Evolutionary conservation across 2,113 vertebrate genomes (phyloP), one percentile per base, ranked within the genome.

Genomic region (Podarcis muralis): DNA sequence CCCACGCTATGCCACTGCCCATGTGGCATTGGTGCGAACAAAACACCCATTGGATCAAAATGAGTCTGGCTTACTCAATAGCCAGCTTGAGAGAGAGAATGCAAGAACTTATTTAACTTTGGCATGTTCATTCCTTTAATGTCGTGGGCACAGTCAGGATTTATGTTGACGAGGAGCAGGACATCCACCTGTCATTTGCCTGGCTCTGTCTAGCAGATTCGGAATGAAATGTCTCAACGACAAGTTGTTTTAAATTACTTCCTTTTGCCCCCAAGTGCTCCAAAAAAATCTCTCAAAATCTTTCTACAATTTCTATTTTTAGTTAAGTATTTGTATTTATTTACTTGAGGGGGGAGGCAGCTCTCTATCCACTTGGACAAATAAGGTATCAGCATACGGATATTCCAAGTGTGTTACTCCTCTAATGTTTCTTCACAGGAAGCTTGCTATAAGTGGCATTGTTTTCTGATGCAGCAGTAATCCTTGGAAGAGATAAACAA

Each of bases 111-210:
- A 87, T 99, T 99, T 92, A 99, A 93, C 99, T 99, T 99, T 81
- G 99, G 99, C 98, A 99, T 99, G 93, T 99, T 99, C 98, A 98
- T 98, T 83, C 99, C 98, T 80, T 98, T 97, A 93, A 99, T 99
- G 92, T 98, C 98, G 96, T 99, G 99, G 48, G 48, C 48, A 53
- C 48, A 53, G 48, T 53, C 48, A 12, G 11, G 48, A 53, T 53
- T 11, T 53, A 53, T 53, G 48, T 53, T 53, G 48, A 2, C 11
- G 48, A 12, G 11, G 11, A 11, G 48, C 48, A 53, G 43, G 7
- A 43, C 43, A 43, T 43, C 43, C 43, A 53, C 48, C 48, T 53
- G 48, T 12, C 48, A 53, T 53, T 11, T 53, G 11, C 9, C 48
- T 53, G 48, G 48, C 48, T 53, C 48, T 53, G 48, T 53, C 48